These are phyloP conservation scores for Kradibia gibbosae DNA, from an alignment of 1,140 invertebrate species.

Conservation along the genomic window DNA sequence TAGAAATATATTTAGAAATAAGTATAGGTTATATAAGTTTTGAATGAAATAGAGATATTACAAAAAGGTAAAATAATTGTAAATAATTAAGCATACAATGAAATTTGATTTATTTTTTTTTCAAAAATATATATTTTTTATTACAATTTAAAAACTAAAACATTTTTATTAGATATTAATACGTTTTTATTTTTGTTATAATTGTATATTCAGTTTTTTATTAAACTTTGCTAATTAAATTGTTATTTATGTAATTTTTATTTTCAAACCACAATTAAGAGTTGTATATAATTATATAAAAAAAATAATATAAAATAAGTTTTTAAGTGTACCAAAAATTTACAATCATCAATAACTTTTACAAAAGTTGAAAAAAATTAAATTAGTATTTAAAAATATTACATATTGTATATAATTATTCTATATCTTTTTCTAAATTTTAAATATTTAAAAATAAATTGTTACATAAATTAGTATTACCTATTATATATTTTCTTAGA, in stretches of 20 bases:
- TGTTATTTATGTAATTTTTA: not conserved
- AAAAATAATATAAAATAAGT: slow-evolving; percentile 10
- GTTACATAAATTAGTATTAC: too few species aligned
- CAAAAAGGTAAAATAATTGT: slow-evolving; percentile 59
- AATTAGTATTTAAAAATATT: not conserved
- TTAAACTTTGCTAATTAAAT: not conserved
- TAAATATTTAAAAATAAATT: too few species aligned
- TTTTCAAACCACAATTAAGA: not conserved
- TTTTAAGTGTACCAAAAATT: not conserved
- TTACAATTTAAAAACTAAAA: slow-evolving; percentile 18
- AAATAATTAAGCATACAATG: slow-evolving; percentile 65
- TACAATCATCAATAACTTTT: not conserved
- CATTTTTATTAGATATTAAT: not conserved
- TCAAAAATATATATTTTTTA: slow-evolving; percentile 50
- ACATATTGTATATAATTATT: slow-evolving; percentile 10
- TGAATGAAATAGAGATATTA: slow-evolving; percentile 51
- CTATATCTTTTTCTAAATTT: too few species aligned
- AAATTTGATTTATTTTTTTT: slow-evolving; percentile 64
- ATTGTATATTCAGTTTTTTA: too few species aligned
- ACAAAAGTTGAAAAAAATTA: not conserved
- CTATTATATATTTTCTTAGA: too few species aligned
- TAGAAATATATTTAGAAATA: slow-evolving; percentile 54
- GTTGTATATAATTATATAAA: slow-evolving; percentile 26
- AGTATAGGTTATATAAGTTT: slow-evolving; percentile 59
- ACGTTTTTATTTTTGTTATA: not conserved